Conservation (phyloP, 1,140 invertebrate genomes). For the Drosophila nigromelanica region DNA sequence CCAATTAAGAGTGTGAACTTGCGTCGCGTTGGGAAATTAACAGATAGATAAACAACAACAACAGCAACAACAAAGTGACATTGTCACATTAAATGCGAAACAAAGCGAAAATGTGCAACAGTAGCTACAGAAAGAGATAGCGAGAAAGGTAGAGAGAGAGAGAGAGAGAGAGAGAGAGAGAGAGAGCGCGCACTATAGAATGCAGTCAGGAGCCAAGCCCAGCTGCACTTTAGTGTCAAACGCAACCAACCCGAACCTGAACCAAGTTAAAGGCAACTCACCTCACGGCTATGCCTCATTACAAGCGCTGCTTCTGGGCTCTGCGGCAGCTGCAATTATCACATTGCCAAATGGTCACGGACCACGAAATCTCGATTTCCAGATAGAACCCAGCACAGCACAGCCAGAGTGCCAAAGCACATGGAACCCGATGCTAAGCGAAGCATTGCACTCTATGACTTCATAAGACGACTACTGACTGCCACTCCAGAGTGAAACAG, state of each 20-base stretch:
- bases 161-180: conserved; percentile 2
- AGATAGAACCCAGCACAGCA: conserved; percentile 54
- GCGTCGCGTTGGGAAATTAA: conserved; percentile 67
- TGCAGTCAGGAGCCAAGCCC: conserved; percentile 57
- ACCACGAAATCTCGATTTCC: conserved; percentile 79
- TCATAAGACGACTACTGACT: conserved; percentile 46
- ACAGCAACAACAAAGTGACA: conserved; percentile 59
- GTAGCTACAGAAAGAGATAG: conserved; percentile 41
- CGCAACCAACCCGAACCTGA: conserved; percentile 45
- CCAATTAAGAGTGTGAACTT: conserved; percentile 81
- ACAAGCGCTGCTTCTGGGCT: conserved; percentile 47
- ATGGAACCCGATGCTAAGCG: conserved; percentile 18
- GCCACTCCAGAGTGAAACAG: conserved; percentile 1
- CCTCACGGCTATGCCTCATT: conserved; percentile 59
- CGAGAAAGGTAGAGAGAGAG: conserved; percentile 2
- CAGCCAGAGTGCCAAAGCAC: conserved; percentile 12
- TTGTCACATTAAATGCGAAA: conserved; percentile 74
- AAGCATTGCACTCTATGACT: conserved; percentile 51
- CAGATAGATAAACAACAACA: conserved; percentile 61
- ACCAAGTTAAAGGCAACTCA: conserved; percentile 32
- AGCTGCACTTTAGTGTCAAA: conserved; percentile 77
- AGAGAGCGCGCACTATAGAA: conserved; percentile 5
- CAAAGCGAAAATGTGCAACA: conserved; percentile 74
- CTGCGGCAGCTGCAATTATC: conserved; percentile 74
- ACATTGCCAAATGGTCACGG: conserved; percentile 83